A percentile compares a stretch with the other conserved stretches of the same genome.
These are phyloP conservation scores for Anniella stebbinsi DNA, from an alignment of 2,797 vertebrate genomes.

Conservation along the genomic window DNA sequence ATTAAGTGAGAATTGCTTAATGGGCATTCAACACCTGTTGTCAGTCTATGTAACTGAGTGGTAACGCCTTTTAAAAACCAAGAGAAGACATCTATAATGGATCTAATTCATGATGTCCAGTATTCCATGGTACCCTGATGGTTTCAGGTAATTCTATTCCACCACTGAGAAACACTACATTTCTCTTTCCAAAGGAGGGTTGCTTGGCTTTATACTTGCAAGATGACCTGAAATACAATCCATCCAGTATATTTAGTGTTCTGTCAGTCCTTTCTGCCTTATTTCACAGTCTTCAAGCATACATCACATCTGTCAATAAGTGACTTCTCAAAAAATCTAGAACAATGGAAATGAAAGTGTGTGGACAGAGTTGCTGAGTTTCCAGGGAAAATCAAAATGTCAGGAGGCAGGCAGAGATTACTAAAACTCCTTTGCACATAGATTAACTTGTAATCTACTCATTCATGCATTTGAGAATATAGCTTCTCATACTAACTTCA, in stretches of 20 bases:
- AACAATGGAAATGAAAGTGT: constrained; percentile 2
- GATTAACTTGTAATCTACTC: constrained; percentile 83
- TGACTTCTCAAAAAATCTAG: background rate
- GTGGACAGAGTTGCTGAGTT: constrained; percentile 22
- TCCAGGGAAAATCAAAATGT: constrained; percentile 66
- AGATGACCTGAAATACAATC: background rate
- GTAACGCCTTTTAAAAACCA: background rate
- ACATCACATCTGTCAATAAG: background rate
- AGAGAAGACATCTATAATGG: background rate
- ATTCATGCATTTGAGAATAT: constrained; percentile 72
- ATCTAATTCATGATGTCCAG: background rate
- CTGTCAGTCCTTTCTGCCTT: background rate
- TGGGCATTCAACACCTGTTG: background rate
- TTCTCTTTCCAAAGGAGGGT: background rate
- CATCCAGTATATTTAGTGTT: background rate
- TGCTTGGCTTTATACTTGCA: background rate
- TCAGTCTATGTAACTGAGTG: background rate
- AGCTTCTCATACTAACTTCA: constrained; percentile 65
- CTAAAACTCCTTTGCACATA: constrained; percentile 75
- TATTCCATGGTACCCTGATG: background rate
- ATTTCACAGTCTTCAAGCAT: background rate
- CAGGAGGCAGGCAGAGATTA: constrained; percentile 69
- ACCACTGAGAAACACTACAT: background rate
- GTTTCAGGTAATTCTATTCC: background rate
- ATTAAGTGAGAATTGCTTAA: background rate